phyloP scores from a whole-genome alignment of 2,113 vertebrate species.

The Willisornis vidua region DNA sequence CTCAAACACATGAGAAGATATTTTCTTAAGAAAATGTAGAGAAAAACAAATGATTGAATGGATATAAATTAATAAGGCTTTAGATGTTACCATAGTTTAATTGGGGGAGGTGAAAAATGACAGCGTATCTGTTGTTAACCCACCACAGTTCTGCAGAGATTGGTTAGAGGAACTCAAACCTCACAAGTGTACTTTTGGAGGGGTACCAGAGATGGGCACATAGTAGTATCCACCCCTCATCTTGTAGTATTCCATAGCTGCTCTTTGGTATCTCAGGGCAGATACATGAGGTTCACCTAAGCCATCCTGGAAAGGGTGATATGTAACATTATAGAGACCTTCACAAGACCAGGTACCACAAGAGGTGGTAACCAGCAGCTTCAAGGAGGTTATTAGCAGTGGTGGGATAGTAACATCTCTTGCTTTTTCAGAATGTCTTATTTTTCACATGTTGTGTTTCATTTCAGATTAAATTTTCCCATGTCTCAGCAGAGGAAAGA shows the following conservation, averaged over 20 bases:
- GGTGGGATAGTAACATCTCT: not conserved
- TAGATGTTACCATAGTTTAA: not conserved
- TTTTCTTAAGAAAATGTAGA: not conserved
- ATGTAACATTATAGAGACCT: not conserved
- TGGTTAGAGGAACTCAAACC: not conserved
- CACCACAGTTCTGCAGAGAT: not conserved
- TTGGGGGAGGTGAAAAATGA: not conserved
- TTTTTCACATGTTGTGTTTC: not conserved
- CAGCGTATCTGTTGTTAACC: not conserved
- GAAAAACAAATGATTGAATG: not conserved
- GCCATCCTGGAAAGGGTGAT: not conserved
- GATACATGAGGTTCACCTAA: not conserved
- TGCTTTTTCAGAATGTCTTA: not conserved
- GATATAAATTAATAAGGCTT: not conserved
- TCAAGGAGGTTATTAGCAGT: not conserved
- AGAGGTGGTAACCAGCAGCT: not conserved
- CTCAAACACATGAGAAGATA: not conserved
- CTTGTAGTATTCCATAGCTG: not conserved
- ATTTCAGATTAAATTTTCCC: not conserved
- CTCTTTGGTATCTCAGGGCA: not conserved
- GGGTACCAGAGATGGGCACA: not conserved
- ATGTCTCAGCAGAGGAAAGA: not conserved
- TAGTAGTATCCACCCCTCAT: not conserved
- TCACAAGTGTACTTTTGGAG: accelerated
- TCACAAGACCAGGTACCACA: not conserved